Evolutionary conservation across 2,797 vertebrate genomes (phyloP).

Genomic region (Onychomys leucogaster): DNA sequence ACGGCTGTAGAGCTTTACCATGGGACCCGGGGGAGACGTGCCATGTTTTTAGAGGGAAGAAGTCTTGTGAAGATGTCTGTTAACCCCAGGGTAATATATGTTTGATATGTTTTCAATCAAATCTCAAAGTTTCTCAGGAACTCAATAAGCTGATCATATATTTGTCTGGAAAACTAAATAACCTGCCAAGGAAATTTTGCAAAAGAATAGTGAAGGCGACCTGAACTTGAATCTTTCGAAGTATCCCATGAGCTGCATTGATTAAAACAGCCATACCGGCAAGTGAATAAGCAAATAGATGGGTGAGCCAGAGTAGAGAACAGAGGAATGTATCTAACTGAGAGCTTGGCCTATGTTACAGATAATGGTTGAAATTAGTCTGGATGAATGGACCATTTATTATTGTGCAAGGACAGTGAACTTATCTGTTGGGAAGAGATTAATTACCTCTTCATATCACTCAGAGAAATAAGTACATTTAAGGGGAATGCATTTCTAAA

Average conservation of each 20-base stretch:
- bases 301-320: neutral
- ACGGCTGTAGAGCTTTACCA: neutral
- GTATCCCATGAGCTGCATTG: neutral
- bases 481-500: neutral
- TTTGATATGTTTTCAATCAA: conserved; percentile 19
- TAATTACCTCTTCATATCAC: neutral
- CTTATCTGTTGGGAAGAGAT: neutral
- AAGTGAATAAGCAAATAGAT: neutral
- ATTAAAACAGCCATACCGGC: neutral
- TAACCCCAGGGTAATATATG: neutral
- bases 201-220: neutral
- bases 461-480: conserved; percentile 1
- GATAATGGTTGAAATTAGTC: neutral
- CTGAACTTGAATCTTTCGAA: neutral
- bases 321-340: neutral
- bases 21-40: neutral
- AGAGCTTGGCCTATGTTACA: neutral
- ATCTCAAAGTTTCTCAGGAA: neutral
- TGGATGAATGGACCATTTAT: neutral
- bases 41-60: neutral
- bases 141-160: neutral
- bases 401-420: neutral
- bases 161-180: conserved; percentile 46
- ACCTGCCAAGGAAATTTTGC: conserved; percentile 21
- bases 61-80: neutral